phyloP scores from a whole-genome alignment of 1,140 invertebrate genomes.

The Penaeus indicus region DNA sequence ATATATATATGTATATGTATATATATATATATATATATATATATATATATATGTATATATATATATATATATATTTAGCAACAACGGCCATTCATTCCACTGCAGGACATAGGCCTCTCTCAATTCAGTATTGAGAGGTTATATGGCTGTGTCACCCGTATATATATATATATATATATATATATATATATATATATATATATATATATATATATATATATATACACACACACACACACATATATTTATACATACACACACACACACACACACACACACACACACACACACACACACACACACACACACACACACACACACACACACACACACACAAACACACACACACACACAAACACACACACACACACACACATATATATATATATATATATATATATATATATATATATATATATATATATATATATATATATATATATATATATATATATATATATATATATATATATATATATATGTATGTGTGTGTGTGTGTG shows the following conservation, averaged over 20 bases:
- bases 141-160: too few relatives aligned
- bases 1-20: neutral
- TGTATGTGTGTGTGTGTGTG: neutral
- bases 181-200: slow-evolving; percentile 30
- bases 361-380: too few relatives aligned
- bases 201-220: slow-evolving; percentile 28
- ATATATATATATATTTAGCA: neutral
- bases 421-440: neutral
- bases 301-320: too few relatives aligned
- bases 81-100: too few relatives aligned
- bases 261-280: too few relatives aligned
- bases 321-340: too few relatives aligned
- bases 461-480: neutral
- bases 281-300: too few relatives aligned
- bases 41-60: neutral
- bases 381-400: too few relatives aligned
- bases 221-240: neutral
- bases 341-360: too few relatives aligned
- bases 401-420: too few relatives aligned
- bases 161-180: neutral
- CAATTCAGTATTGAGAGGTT: too few relatives aligned
- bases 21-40: neutral
- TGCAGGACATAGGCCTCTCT: too few relatives aligned
- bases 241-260: neutral
- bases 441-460: neutral